phyloP scores from a whole-genome alignment of 2,113 vertebrate genomes.

The Echinops telfairi region DNA sequence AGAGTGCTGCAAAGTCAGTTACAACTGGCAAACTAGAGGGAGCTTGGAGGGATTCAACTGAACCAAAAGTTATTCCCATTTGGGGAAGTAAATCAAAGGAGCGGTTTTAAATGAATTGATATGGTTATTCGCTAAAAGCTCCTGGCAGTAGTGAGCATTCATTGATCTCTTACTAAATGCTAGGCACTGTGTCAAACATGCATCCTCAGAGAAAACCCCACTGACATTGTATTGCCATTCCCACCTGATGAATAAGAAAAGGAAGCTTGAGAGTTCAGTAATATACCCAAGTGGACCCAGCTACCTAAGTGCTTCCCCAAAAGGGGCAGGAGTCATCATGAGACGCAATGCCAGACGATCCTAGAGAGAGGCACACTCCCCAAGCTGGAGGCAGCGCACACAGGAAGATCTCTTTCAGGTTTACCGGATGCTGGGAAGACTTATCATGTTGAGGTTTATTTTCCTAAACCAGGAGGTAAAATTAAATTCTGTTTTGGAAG shows the following conservation, averaged over 20 bases:
- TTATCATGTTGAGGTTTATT: not conserved
- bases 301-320: not conserved
- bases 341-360: not conserved
- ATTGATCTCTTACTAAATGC: not conserved
- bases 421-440: not conserved
- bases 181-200: not conserved
- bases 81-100: slow-evolving; percentile 21
- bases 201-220: not conserved
- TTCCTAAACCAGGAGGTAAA: slow-evolving; percentile 30
- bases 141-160: not conserved
- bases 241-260: slow-evolving; percentile 20
- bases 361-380: not conserved
- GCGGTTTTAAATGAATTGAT: slow-evolving; percentile 13
- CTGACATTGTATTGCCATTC: slow-evolving; percentile 13
- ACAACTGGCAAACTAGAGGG: not conserved
- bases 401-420: not conserved
- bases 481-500: too few relatives aligned
- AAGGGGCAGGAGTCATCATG: not conserved
- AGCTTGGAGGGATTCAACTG: not conserved
- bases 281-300: not conserved
- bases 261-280: not conserved
- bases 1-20: not conserved
- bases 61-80: not conserved
- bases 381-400: not conserved
- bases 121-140: slow-evolving; percentile 12